Evolutionary conservation across 2,113 vertebrate species (phyloP), one percentile per base, ranked within the genome.

Genomic region (Indicator maculatus): DNA sequence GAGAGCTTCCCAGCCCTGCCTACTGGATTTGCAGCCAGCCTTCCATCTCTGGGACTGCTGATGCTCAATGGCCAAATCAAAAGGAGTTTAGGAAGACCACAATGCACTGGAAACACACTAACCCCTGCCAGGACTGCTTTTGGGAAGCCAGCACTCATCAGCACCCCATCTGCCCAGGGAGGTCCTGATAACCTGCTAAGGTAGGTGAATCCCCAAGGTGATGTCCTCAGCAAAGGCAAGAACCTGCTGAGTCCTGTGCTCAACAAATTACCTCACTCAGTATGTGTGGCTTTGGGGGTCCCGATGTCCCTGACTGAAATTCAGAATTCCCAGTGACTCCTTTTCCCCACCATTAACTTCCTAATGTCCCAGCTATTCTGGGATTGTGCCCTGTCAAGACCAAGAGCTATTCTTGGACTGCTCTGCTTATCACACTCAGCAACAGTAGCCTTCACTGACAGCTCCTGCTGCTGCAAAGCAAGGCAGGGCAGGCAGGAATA

Each of bases 281-380:
- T 7, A 9, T 1, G 1, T 10, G 45, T 69, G 65, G 36, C 72
- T 84, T 80, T 38, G 5, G 44, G 79, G 78, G 44, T 72, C 23
- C 4, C 18, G 7, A 3, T 61, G 56, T 28, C 73, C 64, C 66
- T 69, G 36, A 28, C 1, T 63, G 75, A 44, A 66, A 94, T 72
- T 28, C 89, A 76, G 24, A 91, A 84, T 59, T 90, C 38, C 55
- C 50, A n/a, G 30, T 17, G 56, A 86, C 59, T 93, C 78, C 52
- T 81, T 59, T 92, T 73, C 72, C 65, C 56, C 92, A 91, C 82
- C 77, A n/a, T 72, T 47, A 89, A 79, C 66, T 86, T 90, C 71
- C 67, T 77, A 60, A 82, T 55, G 71, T 67, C n/a, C 79, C 77
- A 27, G 23, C 12, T 17, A 39, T 71, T 53, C 78, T 15, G 41